A percentile compares a stretch with the other conserved stretches of the same genome.
Evolutionary conservation across 2,888 invertebrate genomes (phyloP).

Genomic region (Uloborus plumipes): DNA sequence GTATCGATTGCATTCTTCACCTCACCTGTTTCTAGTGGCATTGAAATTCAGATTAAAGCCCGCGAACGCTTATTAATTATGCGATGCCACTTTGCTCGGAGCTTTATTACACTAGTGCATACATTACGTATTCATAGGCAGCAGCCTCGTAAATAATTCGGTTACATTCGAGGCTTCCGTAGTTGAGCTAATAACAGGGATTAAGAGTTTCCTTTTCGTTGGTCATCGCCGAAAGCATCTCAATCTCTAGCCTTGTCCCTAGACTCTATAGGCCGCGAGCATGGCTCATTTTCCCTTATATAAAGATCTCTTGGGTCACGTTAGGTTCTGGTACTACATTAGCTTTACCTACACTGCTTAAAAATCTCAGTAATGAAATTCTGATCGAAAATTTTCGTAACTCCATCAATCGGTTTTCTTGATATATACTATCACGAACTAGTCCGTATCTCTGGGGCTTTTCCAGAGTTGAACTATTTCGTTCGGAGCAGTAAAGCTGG

Average conservation of each 20-base stretch:
- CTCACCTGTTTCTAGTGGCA: slow-evolving; percentile 49
- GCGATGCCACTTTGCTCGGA: slow-evolving; percentile 54
- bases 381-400: slow-evolving; percentile 41
- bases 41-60: slow-evolving; percentile 64
- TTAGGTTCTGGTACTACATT: slow-evolving; percentile 24
- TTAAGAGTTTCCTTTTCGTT: slow-evolving; percentile 42
- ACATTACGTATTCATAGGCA: slow-evolving; percentile 60
- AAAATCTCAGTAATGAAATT: slow-evolving; percentile 51
- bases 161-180: slow-evolving; percentile 58
- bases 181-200: slow-evolving; percentile 57
- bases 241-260: slow-evolving; percentile 33
- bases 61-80: slow-evolving; percentile 53
- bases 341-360: slow-evolving; percentile 11
- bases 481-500: background rate
- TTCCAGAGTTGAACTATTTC: slow-evolving; percentile 1
- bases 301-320: slow-evolving; percentile 36
- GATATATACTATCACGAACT: slow-evolving; percentile 15
- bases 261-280: slow-evolving; percentile 39
- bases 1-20: slow-evolving; percentile 40
- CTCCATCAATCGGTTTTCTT: slow-evolving; percentile 34
- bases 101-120: slow-evolving; percentile 57
- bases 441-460: slow-evolving; percentile 14
- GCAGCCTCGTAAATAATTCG: slow-evolving; percentile 60
- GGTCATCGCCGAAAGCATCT: slow-evolving; percentile 49
- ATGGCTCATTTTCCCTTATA: slow-evolving; percentile 49